These are phyloP conservation scores for Liasis olivaceus DNA, from an alignment of 2,797 vertebrate genomes.

Conservation along the genomic window DNA sequence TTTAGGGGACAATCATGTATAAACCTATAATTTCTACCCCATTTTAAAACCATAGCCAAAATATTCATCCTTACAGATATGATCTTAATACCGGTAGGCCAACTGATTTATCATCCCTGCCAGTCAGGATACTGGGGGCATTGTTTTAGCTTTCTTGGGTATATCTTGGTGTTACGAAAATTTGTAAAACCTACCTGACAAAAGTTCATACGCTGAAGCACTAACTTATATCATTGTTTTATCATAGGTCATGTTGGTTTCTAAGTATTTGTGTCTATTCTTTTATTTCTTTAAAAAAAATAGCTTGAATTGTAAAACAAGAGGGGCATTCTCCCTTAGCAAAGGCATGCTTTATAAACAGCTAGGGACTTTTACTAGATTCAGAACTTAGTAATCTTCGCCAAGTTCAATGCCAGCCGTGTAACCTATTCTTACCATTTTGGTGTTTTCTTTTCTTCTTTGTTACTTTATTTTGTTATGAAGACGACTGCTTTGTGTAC, in stretches of 20 bases:
- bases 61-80: not conserved
- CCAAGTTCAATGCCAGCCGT: no score
- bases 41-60: not conserved
- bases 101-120: not conserved
- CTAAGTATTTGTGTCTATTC: not conserved
- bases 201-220: not conserved
- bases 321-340: not conserved
- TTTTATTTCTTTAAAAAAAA: not conserved
- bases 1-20: not conserved
- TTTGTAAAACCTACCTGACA: not conserved
- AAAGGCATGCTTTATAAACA: not conserved
- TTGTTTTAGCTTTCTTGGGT: not conserved
- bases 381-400: not conserved
- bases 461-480: not conserved
- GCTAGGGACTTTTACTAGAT: not conserved
- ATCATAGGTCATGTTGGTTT: not conserved
- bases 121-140: not conserved
- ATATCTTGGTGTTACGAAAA: not conserved
- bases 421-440: not conserved
- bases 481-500: not conserved
- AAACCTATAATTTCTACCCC: not conserved
- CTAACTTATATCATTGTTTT: not conserved
- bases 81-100: not conserved
- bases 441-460: not conserved
- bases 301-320: not conserved